A percentile compares a stretch with the other conserved stretches of the same genome.
Conservation (phyloP, 23 tunicate species). For the Phallusia fumigata region DNA sequence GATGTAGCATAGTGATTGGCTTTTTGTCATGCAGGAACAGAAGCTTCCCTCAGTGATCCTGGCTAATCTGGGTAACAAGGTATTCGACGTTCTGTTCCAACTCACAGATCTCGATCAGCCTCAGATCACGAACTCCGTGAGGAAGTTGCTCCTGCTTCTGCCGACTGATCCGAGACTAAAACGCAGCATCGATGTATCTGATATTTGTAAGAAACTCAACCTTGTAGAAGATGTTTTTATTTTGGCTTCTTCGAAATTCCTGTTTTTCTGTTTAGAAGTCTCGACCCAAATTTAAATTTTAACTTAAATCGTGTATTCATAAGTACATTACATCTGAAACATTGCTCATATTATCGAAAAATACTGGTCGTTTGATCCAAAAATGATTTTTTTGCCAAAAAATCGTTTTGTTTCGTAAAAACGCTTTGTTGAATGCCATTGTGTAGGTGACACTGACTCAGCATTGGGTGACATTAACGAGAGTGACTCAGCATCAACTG, state of each 20-base stretch:
- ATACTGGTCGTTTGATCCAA: too few relatives aligned
- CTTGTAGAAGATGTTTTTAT: too few relatives aligned
- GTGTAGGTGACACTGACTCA: slow-evolving; percentile 23
- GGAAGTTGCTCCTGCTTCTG: slow-evolving; percentile 54
- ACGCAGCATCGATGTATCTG: slow-evolving; percentile 22
- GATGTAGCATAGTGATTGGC: too few relatives aligned
- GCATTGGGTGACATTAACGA: slow-evolving; percentile 17
- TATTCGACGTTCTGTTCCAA: slow-evolving; percentile 65
- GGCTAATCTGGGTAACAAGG: slow-evolving; percentile 55
- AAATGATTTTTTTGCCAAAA: too few relatives aligned
- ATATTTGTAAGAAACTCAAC: background rate
- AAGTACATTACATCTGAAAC: background rate
- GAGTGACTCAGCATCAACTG: slow-evolving; percentile 1
- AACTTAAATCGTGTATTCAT: background rate
- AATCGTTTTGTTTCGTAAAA: too few relatives aligned
- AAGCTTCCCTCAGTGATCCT: slow-evolving; percentile 75
- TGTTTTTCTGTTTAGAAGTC: background rate
- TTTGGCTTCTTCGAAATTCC: too few relatives aligned
- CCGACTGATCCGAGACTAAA: slow-evolving; percentile 67
- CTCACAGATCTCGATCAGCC: slow-evolving; percentile 72
- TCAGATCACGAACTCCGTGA: slow-evolving; percentile 55
- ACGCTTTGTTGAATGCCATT: too few relatives aligned
- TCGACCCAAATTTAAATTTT: background rate
- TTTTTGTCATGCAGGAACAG: slow-evolving; percentile 37
- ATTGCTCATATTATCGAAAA: background rate